Base-by-base conservation (phyloP, 1,140 invertebrate species). In the Kradibia gibbosae region DNA sequence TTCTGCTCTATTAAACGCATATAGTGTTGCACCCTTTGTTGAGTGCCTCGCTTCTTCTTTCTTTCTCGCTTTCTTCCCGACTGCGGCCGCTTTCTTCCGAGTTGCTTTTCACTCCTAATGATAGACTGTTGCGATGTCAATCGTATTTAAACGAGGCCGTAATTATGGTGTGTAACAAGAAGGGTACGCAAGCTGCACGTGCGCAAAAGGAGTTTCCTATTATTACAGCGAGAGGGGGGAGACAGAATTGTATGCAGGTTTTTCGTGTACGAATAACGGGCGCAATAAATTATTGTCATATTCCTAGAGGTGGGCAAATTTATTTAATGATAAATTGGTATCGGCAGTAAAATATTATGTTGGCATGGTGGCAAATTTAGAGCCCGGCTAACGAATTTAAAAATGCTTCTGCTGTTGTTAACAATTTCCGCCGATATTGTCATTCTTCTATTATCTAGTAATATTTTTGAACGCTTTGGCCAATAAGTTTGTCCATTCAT, bases 51-150 rank as follows among this genome's bases (percentile, higher is more conserved):
- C 1, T 31, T 57, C 50, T 57, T 53, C 31, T 31, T n/a, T 53
- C 71, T 55, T 22, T 20, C 4, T 28, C 28, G 3, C 28, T 73
- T 22, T 55, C 42, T 55, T 53, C n/a, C n/a, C 31, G 48, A 25
- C 11, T 39, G 11, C 22, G 28, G 17, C 8, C 17, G 53, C 31
- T 36, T 74, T 53, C 48, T 74, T 57, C 48, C n/a, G 15, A 74
- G n/a, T 57, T 74, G 13, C 72, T 74, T 74, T 53, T 74, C 72
- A 13, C 20, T 48, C 45, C 0, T 74, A 48, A 74, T 74, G 72
- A 55, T 57, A 74, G 48, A 74, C 48, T 36, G 28, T 72, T 17
- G 50, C 50, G 48, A 57, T 57, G 28, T 76, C 55, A 42, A 76
- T 76, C 55, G 74, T 25, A 25, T 55, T 17, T 62, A 36, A 76